Base-by-base conservation (phyloP, 2,797 vertebrate genomes). In the Anabacerthia variegaticeps region DNA sequence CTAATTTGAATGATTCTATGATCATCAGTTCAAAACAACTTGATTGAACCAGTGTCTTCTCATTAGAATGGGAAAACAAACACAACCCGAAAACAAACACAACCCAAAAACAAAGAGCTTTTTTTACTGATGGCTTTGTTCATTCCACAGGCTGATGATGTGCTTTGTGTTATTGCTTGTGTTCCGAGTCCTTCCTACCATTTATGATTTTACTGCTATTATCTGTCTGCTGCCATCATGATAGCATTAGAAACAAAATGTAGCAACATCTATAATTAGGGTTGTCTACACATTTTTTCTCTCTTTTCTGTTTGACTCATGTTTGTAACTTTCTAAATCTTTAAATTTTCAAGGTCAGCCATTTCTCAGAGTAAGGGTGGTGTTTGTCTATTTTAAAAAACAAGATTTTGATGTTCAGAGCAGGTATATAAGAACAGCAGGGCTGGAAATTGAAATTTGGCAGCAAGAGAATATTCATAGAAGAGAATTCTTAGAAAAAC, bases 151-250 rank as follows among this genome's bases (percentile, higher is more conserved):
- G 65, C 85, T 92, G 91, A 92, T 96, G 83, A 92, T 90, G 55
- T 91, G 77, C 86, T 93, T 92, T 90, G 80, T 95, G 63, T 84
- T 91, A 81, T 54, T 93, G 82, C 56, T 93, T 93, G 66, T 69
- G 66, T 90, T 92, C 76, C 2, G 73, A 93, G 37, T 76, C 67
- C 80, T 92, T 90, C 77, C 48, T 56, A 49, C 71, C 37, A 56
- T 90, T 96, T 86, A 85, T 90, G 85, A 88, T 96, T 95, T 94
- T 93, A 67, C 79, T 95, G 92, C 85, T 94, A 82, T 96, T 96
- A 88, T 96, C 88, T 93, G 73, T 93, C 82, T 93, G 85, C 89
- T 92, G 83, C 59, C 77, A 67, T 90, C 71, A 73, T 0, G 30
- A 59, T 86, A 67, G 89, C 62, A 81, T 92, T 92, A 88, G 82